These are phyloP conservation scores for Halcyon senegalensis DNA, from an alignment of 2,113 vertebrate genomes.

Conservation along the genomic window DNA sequence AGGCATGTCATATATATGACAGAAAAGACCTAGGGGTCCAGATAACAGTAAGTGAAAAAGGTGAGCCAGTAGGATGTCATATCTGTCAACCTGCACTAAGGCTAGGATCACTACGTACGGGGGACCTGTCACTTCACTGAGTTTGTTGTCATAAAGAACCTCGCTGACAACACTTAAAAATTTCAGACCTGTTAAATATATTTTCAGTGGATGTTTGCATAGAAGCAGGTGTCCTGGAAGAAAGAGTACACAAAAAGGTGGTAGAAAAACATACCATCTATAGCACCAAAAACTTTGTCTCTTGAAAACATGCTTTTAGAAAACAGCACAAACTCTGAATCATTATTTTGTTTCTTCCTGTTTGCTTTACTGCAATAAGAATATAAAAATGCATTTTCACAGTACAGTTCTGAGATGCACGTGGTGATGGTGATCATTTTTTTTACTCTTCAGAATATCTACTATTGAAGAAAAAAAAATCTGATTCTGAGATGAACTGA, in stretches of 20 bases:
- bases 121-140: constrained; percentile 30
- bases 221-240: neutral
- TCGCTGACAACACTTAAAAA: neutral
- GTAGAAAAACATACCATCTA: neutral
- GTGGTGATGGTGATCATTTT: neutral
- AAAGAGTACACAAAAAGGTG: neutral
- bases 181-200: constrained; percentile 16
- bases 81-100: constrained; percentile 61
- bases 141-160: constrained; percentile 12
- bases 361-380: neutral
- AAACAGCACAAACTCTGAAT: neutral
- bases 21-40: constrained; percentile 66
- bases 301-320: neutral
- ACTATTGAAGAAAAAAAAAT: neutral
- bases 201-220: neutral
- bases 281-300: neutral
- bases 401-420: neutral
- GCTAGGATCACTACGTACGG: neutral
- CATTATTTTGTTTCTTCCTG: neutral
- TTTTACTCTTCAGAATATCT: neutral
- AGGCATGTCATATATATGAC: constrained; percentile 50
- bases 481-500: neutral
- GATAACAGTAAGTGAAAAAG: constrained; percentile 80
- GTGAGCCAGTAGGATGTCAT: constrained; percentile 65
- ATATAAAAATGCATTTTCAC: neutral